These are phyloP conservation scores for Columba janthina DNA, from an alignment of 2,113 vertebrate species.

Conservation along the genomic window DNA sequence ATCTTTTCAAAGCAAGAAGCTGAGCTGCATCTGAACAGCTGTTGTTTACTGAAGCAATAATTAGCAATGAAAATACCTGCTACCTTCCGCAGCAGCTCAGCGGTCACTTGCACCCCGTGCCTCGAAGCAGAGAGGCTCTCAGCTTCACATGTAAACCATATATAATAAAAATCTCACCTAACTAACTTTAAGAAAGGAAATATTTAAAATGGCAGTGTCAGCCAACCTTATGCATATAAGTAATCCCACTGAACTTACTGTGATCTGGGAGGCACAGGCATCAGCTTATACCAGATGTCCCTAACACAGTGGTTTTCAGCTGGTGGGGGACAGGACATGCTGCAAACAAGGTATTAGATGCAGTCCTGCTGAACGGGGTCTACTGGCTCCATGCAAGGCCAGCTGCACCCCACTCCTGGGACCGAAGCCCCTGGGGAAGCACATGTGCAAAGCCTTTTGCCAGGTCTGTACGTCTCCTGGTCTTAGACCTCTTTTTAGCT, in stretches of 20 bases:
- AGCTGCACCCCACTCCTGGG: not conserved
- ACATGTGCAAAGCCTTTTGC: not conserved
- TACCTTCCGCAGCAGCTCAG: not conserved
- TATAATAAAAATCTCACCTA: not conserved
- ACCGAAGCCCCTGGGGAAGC: not conserved
- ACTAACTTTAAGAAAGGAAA: not conserved
- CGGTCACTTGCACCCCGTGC: not conserved
- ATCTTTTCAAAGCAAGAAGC: constrained; percentile 64
- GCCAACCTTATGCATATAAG: not conserved
- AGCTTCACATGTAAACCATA: not conserved
- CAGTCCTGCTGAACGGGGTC: not conserved
- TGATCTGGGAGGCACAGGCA: not conserved
- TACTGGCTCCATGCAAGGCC: not conserved
- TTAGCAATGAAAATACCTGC: constrained; percentile 46
- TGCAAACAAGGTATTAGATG: not conserved
- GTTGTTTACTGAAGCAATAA: constrained; percentile 68
- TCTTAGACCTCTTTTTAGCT: not conserved
- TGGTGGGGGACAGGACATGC: not conserved
- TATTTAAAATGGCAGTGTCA: not conserved
- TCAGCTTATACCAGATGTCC: not conserved
- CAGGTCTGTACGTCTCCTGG: not conserved
- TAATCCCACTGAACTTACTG: not conserved
- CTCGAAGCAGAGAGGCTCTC: not conserved
- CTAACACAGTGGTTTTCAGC: not conserved
- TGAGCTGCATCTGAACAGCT: constrained; percentile 60